A percentile compares a stretch with the other conserved stretches of the same genome.
phyloP scores from a whole-genome alignment of 1,140 invertebrate genomes.

The Caenorhabditis inopinata region DNA sequence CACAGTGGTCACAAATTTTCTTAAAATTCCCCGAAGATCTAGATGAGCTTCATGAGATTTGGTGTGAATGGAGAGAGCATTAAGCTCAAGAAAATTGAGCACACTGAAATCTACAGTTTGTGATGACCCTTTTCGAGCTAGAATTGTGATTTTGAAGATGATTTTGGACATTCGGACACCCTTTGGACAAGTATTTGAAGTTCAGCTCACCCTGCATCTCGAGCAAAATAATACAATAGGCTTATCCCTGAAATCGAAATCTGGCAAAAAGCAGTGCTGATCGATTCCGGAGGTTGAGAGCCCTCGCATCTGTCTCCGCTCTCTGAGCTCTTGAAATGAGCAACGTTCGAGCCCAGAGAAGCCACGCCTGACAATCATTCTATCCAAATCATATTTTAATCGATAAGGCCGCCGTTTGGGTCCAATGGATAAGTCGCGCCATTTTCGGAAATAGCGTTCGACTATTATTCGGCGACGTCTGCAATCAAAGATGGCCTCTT shows the following conservation, averaged over 20 bases:
- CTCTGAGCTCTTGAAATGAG: constrained; percentile 18
- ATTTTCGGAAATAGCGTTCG: constrained; percentile 46
- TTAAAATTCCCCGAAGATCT: too few relatives aligned
- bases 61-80: too few relatives aligned
- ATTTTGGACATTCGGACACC: too few relatives aligned
- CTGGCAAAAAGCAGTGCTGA: constrained; percentile 44
- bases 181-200: too few relatives aligned
- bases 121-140: too few relatives aligned
- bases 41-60: too few relatives aligned
- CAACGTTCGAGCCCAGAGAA: constrained; percentile 31
- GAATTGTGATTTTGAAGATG: too few relatives aligned
- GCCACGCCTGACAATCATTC: constrained; percentile 30
- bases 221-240: constrained; percentile 55
- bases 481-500: neutral
- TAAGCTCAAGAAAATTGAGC: too few relatives aligned
- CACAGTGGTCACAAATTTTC: too few relatives aligned
- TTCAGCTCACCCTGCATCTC: constrained; percentile 58
- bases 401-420: neutral
- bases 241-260: constrained; percentile 54
- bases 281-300: neutral
- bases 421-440: constrained; percentile 33
- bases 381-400: constrained; percentile 17
- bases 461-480: constrained; percentile 47
- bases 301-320: neutral
- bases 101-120: too few relatives aligned